Conservation (phyloP, 2,888 invertebrate genomes). For the Allolobophora icterica region DNA sequence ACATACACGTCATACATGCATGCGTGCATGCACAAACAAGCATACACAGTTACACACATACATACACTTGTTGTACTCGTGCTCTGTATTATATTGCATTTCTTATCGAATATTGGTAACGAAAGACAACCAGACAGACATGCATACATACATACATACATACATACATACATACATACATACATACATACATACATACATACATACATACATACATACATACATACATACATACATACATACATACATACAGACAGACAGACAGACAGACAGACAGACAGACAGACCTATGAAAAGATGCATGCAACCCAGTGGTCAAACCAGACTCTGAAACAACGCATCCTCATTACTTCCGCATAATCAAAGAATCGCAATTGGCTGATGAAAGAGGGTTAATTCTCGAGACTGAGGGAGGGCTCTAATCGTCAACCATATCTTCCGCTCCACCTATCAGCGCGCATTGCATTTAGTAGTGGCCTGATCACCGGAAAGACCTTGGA, state of each 20-base stretch:
- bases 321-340: not conserved
- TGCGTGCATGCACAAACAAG: not conserved
- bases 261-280: no score
- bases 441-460: not conserved
- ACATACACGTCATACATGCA: not conserved
- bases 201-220: slow-evolving; percentile 30
- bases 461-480: not conserved
- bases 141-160: slow-evolving; percentile 21
- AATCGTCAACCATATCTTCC: not conserved
- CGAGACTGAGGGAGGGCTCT: not conserved
- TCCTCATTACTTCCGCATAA: not conserved
- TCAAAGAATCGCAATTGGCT: not conserved
- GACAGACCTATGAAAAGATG: not conserved
- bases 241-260: no score
- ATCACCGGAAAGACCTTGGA: not conserved
- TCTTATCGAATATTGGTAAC: no score
- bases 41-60: not conserved
- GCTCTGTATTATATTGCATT: no score
- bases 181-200: slow-evolving; percentile 28
- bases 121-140: slow-evolving; percentile 25
- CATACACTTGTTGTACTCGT: not conserved
- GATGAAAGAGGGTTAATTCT: not conserved
- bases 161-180: not conserved
- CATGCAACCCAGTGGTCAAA: not conserved
- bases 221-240: slow-evolving; percentile 20